These are phyloP conservation scores for Harpagoxenus sublaevis DNA, from an alignment of 2,888 invertebrate species.

Conservation along the genomic window DNA sequence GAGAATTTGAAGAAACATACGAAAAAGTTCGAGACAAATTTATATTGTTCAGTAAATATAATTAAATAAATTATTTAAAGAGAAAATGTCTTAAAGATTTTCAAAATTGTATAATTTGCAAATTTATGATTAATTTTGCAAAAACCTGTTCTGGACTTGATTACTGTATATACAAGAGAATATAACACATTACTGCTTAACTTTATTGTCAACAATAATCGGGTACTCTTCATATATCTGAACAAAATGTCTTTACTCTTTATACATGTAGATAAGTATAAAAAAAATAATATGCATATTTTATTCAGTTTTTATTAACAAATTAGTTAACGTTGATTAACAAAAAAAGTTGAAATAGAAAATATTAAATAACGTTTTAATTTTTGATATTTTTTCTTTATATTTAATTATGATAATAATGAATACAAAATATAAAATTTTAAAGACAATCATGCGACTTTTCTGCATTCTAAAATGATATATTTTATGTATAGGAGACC, in stretches of 20 bases:
- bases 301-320: background rate
- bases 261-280: slow-evolving; percentile 66
- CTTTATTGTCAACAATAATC: slow-evolving; percentile 63
- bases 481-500: background rate
- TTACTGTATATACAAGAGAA: slow-evolving; percentile 63
- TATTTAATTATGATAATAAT: background rate
- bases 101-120: slow-evolving; percentile 45
- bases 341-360: slow-evolving; percentile 5
- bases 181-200: slow-evolving; percentile 64
- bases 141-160: background rate
- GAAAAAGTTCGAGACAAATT: slow-evolving; percentile 67
- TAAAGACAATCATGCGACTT: background rate
- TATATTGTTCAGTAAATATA: slow-evolving; percentile 78
- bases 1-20: slow-evolving; percentile 50
- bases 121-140: background rate
- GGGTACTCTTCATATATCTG: slow-evolving; percentile 62
- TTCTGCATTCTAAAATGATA: background rate
- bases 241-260: slow-evolving; percentile 60
- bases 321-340: background rate
- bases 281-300: slow-evolving; percentile 33
- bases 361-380: slow-evolving; percentile 26
- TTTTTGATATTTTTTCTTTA: background rate
- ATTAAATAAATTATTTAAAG: slow-evolving; percentile 79
- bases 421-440: background rate
- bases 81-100: slow-evolving; percentile 62